Evolutionary conservation across 2,888 invertebrate species (phyloP).

Genomic region (Scaptomyza cyrtandrae): DNA sequence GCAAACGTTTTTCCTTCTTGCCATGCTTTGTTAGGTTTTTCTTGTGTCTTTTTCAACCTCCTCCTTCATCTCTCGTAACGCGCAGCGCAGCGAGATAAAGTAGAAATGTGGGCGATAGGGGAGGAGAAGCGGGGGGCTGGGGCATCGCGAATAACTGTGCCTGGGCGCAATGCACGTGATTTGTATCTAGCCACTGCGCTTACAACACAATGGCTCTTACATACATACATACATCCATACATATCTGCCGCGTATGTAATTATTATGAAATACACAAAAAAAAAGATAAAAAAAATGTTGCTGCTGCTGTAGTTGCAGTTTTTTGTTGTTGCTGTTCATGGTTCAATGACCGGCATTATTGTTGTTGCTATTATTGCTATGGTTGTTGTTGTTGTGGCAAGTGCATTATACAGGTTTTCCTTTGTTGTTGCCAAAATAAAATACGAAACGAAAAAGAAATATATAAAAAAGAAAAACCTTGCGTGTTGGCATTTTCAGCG

Average conservation of each 20-base stretch:
- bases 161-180: constrained; percentile 70
- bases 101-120: constrained; percentile 21
- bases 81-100: constrained; percentile 3
- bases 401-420: constrained; percentile 74
- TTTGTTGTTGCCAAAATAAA: constrained; percentile 71
- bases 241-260: constrained; percentile 61
- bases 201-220: constrained; percentile 29
- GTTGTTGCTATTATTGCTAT: constrained; percentile 27
- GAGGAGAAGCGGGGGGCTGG: constrained; percentile 16
- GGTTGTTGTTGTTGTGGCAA: constrained; percentile 61
- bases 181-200: constrained; percentile 59
- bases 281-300: constrained; percentile 46
- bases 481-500: constrained; percentile 74
- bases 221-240: constrained; percentile 4
- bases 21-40: constrained; percentile 31
- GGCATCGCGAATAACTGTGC: constrained; percentile 58
- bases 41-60: constrained; percentile 24
- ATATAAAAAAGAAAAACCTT: constrained; percentile 57
- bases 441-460: constrained; percentile 27
- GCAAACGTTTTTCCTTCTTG: constrained; percentile 29
- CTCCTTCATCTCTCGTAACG: not conserved
- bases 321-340: constrained; percentile 10
- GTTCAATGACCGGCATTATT: constrained; percentile 65
- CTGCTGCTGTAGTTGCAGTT: constrained; percentile 65
- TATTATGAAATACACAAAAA: constrained; percentile 67